A percentile compares a stretch with the other conserved stretches of the same genome.
phyloP scores from a whole-genome alignment of 1,140 invertebrate genomes.

The Adelges cooleyi region DNA sequence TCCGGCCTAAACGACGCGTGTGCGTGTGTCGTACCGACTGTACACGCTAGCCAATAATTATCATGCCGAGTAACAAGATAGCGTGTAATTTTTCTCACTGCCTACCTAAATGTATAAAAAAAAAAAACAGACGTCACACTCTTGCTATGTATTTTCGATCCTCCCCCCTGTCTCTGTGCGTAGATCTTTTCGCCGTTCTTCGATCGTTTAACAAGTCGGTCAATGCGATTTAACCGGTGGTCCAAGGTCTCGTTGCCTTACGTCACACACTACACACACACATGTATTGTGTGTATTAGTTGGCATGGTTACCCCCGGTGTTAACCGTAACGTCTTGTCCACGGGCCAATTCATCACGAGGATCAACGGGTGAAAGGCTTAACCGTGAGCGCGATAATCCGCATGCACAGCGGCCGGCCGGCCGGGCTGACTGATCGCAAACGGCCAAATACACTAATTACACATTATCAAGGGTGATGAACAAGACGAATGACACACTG shows the following conservation, averaged over 20 bases:
- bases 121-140: too few relatives aligned
- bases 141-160: too few relatives aligned
- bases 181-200: background rate
- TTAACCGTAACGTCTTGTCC: background rate
- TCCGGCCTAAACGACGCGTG: too few relatives aligned
- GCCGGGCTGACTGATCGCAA: too few relatives aligned
- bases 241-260: conserved; percentile 5
- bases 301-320: background rate
- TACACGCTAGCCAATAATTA: too few relatives aligned
- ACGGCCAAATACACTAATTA: background rate
- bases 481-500: too few relatives aligned
- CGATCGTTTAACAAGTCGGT: conserved; percentile 17
- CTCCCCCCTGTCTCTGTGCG: too few relatives aligned
- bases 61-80: too few relatives aligned
- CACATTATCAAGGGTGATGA: too few relatives aligned
- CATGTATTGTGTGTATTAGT: background rate
- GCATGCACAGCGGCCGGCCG: background rate
- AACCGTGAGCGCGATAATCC: background rate
- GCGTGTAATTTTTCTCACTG: too few relatives aligned
- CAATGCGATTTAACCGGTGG: conserved; percentile 17
- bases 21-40: too few relatives aligned
- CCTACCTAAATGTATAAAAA: too few relatives aligned
- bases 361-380: background rate
- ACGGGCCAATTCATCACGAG: background rate
- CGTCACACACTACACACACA: background rate